Percentiles rank a stretch among this genome's conserved stretches.
These are phyloP conservation scores for Drosophila aff. DNA, from an alignment of 1,140 invertebrate species.

Conservation along the genomic window DNA sequence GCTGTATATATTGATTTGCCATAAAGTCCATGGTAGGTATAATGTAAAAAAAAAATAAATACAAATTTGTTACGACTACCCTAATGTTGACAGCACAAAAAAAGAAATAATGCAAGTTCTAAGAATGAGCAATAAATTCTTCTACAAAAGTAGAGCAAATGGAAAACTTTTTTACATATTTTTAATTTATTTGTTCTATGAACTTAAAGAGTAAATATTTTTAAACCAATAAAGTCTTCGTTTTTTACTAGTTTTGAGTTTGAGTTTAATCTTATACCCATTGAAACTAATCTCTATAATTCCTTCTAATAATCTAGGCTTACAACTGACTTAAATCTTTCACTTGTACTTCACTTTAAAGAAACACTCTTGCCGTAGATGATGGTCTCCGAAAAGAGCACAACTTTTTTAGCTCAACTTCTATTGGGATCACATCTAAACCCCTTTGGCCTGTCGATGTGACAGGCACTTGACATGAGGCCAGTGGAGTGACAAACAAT, in stretches of 20 bases:
- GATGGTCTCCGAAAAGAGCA: neutral
- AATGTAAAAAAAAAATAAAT: constrained; percentile 4
- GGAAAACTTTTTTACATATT: neutral
- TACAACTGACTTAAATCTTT: neutral
- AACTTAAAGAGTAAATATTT: neutral
- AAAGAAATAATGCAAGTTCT: neutral
- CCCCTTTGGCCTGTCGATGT: constrained; percentile 22
- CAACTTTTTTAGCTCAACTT: neutral
- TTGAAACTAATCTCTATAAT: neutral
- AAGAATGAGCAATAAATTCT: neutral
- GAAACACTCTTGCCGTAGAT: neutral
- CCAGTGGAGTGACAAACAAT: constrained; percentile 34
- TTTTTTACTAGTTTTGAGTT: neutral
- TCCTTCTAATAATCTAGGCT: no score
- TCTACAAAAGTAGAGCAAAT: neutral
- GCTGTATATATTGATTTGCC: constrained; percentile 38
- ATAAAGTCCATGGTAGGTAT: constrained; percentile 24
- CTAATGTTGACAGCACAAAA: constrained; percentile 5
- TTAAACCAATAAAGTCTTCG: neutral
- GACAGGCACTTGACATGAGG: constrained; percentile 28
- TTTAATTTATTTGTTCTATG: neutral
- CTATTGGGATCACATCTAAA: constrained; percentile 9
- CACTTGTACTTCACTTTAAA: neutral
- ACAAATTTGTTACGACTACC: constrained; percentile 5
- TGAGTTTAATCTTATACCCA: neutral